phyloP scores from a whole-genome alignment of 1,140 invertebrate genomes.

The Delia radicum region DNA sequence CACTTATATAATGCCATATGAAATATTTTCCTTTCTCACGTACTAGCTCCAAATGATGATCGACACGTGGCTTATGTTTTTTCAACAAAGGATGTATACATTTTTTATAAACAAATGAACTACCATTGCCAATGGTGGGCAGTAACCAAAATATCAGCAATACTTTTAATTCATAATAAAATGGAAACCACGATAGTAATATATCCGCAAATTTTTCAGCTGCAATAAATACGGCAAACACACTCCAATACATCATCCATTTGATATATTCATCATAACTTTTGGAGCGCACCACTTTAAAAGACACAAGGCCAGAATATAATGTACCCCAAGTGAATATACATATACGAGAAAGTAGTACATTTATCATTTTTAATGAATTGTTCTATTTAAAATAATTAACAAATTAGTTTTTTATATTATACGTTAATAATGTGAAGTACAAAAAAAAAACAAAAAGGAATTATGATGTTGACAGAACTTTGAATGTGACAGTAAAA shows the following conservation, averaged over 20 bases:
- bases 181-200: conserved; percentile 32
- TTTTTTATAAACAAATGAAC: conserved; percentile 33
- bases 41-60: conserved; percentile 81
- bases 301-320: conserved; percentile 63
- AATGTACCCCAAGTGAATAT: conserved; percentile 36
- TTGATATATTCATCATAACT: conserved; percentile 92
- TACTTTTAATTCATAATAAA: conserved; percentile 36
- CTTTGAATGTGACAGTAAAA: no score
- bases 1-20: conserved; percentile 26
- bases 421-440: no score
- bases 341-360: background rate
- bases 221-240: conserved; percentile 33
- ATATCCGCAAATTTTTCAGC: conserved; percentile 29
- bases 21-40: conserved; percentile 80
- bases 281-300: conserved; percentile 91
- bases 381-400: background rate
- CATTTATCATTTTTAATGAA: background rate
- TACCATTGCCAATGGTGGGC: conserved; percentile 35
- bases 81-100: conserved; percentile 33
- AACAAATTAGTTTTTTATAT: no score
- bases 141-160: conserved; percentile 38
- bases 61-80: conserved; percentile 71
- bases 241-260: conserved; percentile 47
- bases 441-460: no score
- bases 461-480: no score